Evolutionary conservation across 2,888 invertebrate species (phyloP), one percentile per base, ranked within the genome.

Genomic region (Exephanes ischioxanthus): DNA sequence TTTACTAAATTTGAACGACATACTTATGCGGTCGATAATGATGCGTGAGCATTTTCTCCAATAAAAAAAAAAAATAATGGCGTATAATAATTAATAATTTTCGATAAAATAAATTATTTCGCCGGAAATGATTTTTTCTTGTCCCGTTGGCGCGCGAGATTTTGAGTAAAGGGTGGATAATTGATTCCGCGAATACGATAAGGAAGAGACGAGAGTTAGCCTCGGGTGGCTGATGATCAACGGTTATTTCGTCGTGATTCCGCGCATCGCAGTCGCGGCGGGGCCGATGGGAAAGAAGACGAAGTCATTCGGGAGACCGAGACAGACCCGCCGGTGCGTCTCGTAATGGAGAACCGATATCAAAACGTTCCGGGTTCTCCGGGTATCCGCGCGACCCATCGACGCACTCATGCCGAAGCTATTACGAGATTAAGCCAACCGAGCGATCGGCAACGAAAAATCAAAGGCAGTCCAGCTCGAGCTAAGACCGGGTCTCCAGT

Each of bases 401-500:
- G 86, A 88, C 85, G 80, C 80, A 87, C 86, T 71, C 86, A 53
- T 86, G 86, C 86, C 77, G 82, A 75, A 83, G 87, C 87, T 81
- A 89, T 90, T 89, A 86, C 63, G 81, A 82, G 86, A 81, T 89
- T 90, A 83, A 79, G 67, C 37, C 55, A 33, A 16, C 37, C 66
- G 53, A 76, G 71, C 71, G 66, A 72, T 14, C 45, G 19, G 55
- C 66, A 48, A 67, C 58, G 67, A 51, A 45, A 37, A 67, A 53
- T 9, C 9, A 51, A 66, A 51, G 45, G 30, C 75, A 63, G 30
- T 63, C 16, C 33, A 58, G 16, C 14, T 14, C 41, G 41, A 67
- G 45, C 48, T 41, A n/a, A 58, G 58, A 45, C 22, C 61, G 16
- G 51, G 37, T 33, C 66, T 33, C 76, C 66, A 33, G 33, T 11